phyloP scores from a whole-genome alignment of 2,888 invertebrate genomes.

The Hipparchia sbordonii region DNA sequence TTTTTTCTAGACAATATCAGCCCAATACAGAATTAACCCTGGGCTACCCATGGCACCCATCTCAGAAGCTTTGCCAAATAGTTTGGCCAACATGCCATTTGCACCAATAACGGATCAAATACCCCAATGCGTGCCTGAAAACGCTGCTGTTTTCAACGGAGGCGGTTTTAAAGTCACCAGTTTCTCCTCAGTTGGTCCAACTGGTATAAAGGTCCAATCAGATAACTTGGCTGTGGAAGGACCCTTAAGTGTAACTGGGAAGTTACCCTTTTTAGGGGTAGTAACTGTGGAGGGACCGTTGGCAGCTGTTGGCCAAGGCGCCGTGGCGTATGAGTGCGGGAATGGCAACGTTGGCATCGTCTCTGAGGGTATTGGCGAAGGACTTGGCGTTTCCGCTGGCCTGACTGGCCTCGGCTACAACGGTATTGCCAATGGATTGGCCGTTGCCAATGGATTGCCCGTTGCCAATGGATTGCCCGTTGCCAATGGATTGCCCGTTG shows the following conservation, averaged over 20 bases:
- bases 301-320: constrained; percentile 48
- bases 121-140: constrained; percentile 18
- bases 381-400: constrained; percentile 10
- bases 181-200: constrained; percentile 42
- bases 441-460: no score
- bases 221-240: constrained; percentile 45
- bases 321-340: constrained; percentile 44
- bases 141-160: constrained; percentile 33
- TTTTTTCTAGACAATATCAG: constrained; percentile 17
- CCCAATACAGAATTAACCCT: constrained; percentile 4
- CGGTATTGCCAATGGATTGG: not conserved
- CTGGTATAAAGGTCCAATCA: constrained; percentile 42
- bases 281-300: constrained; percentile 53
- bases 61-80: constrained; percentile 13
- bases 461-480: no score
- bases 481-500: not conserved
- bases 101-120: not conserved
- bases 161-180: constrained; percentile 44
- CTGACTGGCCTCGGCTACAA: constrained; percentile 14
- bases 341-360: constrained; percentile 41
- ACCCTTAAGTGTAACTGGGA: constrained; percentile 42
- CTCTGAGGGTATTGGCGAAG: constrained; percentile 1
- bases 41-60: not conserved
- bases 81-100: not conserved
- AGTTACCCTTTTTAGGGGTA: constrained; percentile 46